Evolutionary conservation across 1,140 invertebrate species (phyloP).

Genomic region (Heliconius congener): DNA sequence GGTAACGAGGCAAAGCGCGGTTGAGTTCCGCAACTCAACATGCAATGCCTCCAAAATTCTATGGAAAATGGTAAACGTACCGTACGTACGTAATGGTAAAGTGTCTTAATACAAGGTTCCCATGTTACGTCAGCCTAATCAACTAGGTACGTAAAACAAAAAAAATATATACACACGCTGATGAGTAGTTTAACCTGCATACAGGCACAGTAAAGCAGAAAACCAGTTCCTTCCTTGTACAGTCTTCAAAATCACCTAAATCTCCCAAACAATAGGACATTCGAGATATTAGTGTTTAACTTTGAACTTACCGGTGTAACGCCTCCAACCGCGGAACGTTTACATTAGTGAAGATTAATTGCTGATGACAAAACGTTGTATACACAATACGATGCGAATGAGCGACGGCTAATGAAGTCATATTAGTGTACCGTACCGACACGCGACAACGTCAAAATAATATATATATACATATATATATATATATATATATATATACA

Average conservation of each 20-base stretch:
- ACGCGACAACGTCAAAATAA: not conserved
- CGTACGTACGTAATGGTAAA: too few species aligned
- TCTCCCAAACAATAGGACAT: not conserved
- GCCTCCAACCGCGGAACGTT: conserved; percentile 48
- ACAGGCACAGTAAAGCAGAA: not conserved
- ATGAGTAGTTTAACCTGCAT: too few species aligned
- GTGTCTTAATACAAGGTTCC: too few species aligned
- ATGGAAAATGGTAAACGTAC: too few species aligned
- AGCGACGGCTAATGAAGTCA: conserved; percentile 33
- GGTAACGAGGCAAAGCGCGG: too few species aligned
- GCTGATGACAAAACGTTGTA: conserved; percentile 46
- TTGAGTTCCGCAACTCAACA: too few species aligned
- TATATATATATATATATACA: not conserved
- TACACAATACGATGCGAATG: conserved; percentile 32
- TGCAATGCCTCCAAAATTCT: too few species aligned
- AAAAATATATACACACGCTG: too few species aligned
- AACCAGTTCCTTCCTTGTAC: not conserved
- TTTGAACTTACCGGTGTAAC: not conserved
- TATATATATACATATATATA: not conserved
- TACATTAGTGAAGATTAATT: conserved; percentile 68
- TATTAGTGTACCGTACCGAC: conserved; percentile 31
- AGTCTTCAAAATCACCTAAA: not conserved
- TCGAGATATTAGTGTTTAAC: conserved; percentile 1
- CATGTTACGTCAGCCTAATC: too few species aligned
- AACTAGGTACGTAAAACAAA: too few species aligned